These are phyloP conservation scores for Caenorhabditis drosophilae DNA, from an alignment of 2,888 invertebrate genomes.

Conservation along the genomic window DNA sequence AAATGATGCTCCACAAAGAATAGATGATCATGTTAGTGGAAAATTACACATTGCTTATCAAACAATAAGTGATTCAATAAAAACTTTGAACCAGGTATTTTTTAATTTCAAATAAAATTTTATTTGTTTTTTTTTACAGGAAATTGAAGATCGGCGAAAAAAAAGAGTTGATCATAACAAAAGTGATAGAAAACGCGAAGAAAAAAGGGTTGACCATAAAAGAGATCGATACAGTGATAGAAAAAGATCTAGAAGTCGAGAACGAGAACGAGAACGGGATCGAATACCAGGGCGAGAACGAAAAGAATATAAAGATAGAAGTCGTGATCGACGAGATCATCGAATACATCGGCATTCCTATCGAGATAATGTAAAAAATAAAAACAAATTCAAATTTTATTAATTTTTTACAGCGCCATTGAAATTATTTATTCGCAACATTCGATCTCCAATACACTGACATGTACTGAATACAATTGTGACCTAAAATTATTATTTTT, in stretches of 20 bases:
- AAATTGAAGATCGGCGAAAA: conserved; percentile 10
- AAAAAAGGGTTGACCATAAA: neutral
- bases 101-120: neutral
- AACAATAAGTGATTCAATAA: conserved; percentile 24
- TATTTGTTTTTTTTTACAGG: neutral
- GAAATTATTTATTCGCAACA: too few species aligned
- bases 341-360: too few species aligned
- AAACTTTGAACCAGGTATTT: conserved; percentile 5
- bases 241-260: neutral
- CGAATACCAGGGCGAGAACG: too few species aligned
- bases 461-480: too few species aligned
- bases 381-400: too few species aligned
- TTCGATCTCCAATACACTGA: too few species aligned
- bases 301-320: too few species aligned
- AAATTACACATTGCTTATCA: conserved; percentile 49
- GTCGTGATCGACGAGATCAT: too few species aligned
- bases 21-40: conserved; percentile 51
- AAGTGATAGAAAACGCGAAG: neutral
- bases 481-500: too few species aligned
- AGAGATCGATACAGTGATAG: conserved; percentile 1
- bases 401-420: neutral
- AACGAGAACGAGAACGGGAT: neutral
- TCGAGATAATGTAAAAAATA: too few species aligned
- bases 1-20: conserved; percentile 48
- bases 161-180: conserved; percentile 5